Percentiles rank a stretch among this genome's conserved stretches.
Evolutionary conservation across 1,140 invertebrate species (phyloP).

Genomic region (Neotoxoptera formosana): DNA sequence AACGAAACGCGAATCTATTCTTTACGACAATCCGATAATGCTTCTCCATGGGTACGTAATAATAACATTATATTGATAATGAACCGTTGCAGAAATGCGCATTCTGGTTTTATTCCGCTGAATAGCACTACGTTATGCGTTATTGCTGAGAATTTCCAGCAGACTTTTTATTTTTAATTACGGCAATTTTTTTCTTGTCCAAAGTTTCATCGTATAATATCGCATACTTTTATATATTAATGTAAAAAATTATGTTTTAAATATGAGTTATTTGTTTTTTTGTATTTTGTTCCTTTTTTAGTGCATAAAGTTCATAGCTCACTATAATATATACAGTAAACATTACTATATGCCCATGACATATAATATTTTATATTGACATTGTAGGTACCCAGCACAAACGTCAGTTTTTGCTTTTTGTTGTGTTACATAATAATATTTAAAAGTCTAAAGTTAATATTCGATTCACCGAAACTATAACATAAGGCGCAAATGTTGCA

Average conservation of each 20-base stretch:
- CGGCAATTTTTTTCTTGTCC: neutral
- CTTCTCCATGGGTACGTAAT: neutral
- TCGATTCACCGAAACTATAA: neutral
- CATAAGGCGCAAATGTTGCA: neutral
- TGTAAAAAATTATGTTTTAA: neutral
- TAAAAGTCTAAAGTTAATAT: constrained; percentile 29
- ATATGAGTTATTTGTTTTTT: neutral
- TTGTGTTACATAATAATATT: neutral
- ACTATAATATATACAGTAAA: neutral
- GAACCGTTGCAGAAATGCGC: neutral
- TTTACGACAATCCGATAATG: neutral
- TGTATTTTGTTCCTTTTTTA: neutral
- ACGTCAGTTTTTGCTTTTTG: neutral
- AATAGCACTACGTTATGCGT: neutral
- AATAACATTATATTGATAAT: neutral
- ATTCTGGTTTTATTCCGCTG: neutral
- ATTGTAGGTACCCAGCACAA: neutral
- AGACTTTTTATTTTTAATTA: neutral
- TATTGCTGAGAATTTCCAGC: neutral
- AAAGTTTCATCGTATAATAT: neutral
- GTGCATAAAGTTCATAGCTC: neutral
- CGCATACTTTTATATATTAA: neutral
- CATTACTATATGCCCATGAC: neutral
- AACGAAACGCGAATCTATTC: neutral
- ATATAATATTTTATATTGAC: neutral